Evolutionary conservation across 1,140 invertebrate species (phyloP), one percentile per base, ranked within the genome.

Genomic region (Procambarus clarkii): DNA sequence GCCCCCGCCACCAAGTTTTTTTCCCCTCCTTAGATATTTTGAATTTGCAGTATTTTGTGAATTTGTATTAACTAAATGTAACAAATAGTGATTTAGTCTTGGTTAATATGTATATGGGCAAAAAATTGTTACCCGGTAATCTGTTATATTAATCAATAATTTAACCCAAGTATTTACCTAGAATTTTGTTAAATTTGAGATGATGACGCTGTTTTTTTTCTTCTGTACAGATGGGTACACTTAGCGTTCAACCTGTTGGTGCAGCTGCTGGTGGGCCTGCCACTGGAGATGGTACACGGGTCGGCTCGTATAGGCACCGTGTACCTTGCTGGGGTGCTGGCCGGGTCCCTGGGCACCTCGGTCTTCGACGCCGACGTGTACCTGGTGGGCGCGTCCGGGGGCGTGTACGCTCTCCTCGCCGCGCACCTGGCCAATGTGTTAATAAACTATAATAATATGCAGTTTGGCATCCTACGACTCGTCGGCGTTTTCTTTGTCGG

Each of bases 201-300:
- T 58, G 13, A 2, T 58, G 54, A 58, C 7, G 54, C 7, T 7
- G 13, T 64, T 21, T 54, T 1, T 54, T 93, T 93, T 93, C 93
- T 93, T 34, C 93, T 93, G 96, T 96, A 87, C 95, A 98, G 97
- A 94, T 99, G 98, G 98, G 96, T 99, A 81, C 98, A 99, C 95
- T 95, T 99, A 92, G 96, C 98, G 46, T 99, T 99, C 95, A 99
- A 99, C 95, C 96, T 99, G 92, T 96, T 98, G 48, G 97, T 99
- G 46, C 98, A 99, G 95, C 95, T 98, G 91, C 94, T 97, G 91
- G 97, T 99, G 92, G 98, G 98, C 71, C 95, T 99, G 91, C 98
- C 98, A 0, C 94, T 99, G 93, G 98, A 99, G 95, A 99, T 99
- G 98, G 98, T 99, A n/a, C 98, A 99, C 94, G 98, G 98, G 7